These are phyloP conservation scores for Capreolus pygargus DNA, from an alignment of 2,113 vertebrate genomes.

Conservation along the genomic window DNA sequence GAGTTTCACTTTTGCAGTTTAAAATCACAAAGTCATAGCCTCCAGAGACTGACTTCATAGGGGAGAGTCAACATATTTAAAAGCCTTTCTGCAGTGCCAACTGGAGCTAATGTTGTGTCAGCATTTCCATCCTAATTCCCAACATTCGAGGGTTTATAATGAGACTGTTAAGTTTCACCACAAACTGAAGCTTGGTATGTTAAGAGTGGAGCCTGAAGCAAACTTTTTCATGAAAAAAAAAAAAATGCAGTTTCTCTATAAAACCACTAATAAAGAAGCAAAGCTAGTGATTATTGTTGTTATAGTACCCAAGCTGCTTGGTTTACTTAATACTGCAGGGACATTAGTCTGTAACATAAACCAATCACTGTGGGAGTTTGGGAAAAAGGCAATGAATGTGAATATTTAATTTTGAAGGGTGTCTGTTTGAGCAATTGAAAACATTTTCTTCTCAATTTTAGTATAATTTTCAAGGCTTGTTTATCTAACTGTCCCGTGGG, in stretches of 20 bases:
- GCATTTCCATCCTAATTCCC: constrained; percentile 69
- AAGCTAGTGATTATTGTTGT: constrained; percentile 65
- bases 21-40: constrained; percentile 37
- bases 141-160: constrained; percentile 73
- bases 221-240: constrained; percentile 23
- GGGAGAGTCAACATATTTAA: constrained; percentile 53
- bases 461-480: constrained; percentile 34
- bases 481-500: background rate
- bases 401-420: constrained; percentile 26
- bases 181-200: constrained; percentile 70
- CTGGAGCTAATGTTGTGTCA: constrained; percentile 69
- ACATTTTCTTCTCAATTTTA: constrained; percentile 38
- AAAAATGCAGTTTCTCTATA: constrained; percentile 45
- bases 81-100: constrained; percentile 65
- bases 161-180: constrained; percentile 70
- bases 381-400: background rate
- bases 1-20: constrained; percentile 19
- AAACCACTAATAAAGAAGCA: constrained; percentile 71
- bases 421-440: constrained; percentile 31
- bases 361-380: background rate
- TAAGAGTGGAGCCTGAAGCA: constrained; percentile 67
- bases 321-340: constrained; percentile 47
- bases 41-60: constrained; percentile 56
- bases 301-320: background rate
- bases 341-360: constrained; percentile 20